A percentile compares a stretch with the other conserved stretches of the same genome.
Conservation (phyloP, 2,888 invertebrate species). For the Amphipoea oculea region DNA sequence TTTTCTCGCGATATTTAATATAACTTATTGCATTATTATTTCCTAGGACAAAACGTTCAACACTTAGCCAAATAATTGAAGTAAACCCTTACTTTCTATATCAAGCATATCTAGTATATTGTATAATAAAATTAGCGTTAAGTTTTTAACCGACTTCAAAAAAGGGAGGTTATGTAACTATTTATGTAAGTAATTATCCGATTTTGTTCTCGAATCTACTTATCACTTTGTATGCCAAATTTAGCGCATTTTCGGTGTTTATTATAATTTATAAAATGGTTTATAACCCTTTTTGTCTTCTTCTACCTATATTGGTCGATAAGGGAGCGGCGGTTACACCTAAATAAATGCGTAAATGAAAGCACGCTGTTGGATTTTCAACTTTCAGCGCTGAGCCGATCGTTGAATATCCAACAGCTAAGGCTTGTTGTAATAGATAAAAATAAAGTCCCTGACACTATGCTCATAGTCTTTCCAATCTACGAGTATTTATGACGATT, state of each 20-base stretch:
- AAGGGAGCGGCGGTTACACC: neutral
- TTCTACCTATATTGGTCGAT: neutral
- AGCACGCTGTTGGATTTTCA: neutral
- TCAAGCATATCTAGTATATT: slow-evolving; percentile 58
- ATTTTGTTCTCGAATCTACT: slow-evolving; percentile 52
- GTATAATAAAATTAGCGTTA: slow-evolving; percentile 54
- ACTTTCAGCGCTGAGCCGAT: neutral
- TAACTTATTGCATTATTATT: slow-evolving; percentile 50
- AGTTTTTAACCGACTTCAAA: slow-evolving; percentile 36
- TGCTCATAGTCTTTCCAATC: neutral
- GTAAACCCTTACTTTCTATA: slow-evolving; percentile 58
- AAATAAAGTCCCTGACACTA: neutral
- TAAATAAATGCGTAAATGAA: neutral
- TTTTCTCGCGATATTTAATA: slow-evolving; percentile 6
- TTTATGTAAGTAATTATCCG: slow-evolving; percentile 42
- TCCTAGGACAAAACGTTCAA: slow-evolving; percentile 44
- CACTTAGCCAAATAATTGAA: slow-evolving; percentile 61
- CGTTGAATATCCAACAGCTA: neutral
- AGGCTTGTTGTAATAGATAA: neutral
- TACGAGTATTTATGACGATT: neutral
- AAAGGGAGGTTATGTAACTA: slow-evolving; percentile 31
- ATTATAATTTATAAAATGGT: slow-evolving; percentile 5
- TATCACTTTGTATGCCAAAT: slow-evolving; percentile 17
- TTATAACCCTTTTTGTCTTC: neutral
- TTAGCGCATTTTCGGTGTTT: slow-evolving; percentile 1